Evolutionary conservation across 2,113 vertebrate species (phyloP).

Genomic region (Nibea albiflora): DNA sequence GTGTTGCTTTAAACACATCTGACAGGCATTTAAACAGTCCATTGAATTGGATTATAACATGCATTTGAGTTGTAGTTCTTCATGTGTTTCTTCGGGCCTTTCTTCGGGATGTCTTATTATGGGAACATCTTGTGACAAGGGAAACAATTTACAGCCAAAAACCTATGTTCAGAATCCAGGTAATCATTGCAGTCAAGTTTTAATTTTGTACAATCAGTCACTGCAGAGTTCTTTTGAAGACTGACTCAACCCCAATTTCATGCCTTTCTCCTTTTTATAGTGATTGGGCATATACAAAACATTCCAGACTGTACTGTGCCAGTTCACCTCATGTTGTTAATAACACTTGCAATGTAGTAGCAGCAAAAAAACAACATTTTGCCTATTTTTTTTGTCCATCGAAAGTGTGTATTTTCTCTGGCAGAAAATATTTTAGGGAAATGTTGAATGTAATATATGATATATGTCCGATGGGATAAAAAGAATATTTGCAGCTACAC

Average conservation of each 20-base stretch:
- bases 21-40: not conserved
- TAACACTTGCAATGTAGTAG: not conserved
- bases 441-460: slow-evolving; percentile 52
- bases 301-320: not conserved
- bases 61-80: not conserved
- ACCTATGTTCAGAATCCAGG: not conserved
- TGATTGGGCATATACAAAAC: not conserved
- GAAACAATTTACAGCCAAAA: slow-evolving; percentile 4
- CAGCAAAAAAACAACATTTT: not conserved
- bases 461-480: not conserved
- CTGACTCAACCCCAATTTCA: not conserved
- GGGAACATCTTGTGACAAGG: not conserved
- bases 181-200: not conserved
- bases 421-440: not conserved
- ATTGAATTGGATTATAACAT: not conserved
- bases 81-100: not conserved
- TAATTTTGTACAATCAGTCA: not conserved
- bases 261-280: slow-evolving; percentile 3
- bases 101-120: not conserved
- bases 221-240: not conserved
- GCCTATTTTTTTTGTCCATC: not conserved
- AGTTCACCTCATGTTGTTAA: not conserved
- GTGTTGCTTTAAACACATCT: no score
- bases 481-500: slow-evolving; percentile 27
- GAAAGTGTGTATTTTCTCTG: not conserved